Percentiles rank a stretch among this genome's conserved stretches.
phyloP scores from a whole-genome alignment of 2,888 invertebrate genomes.

The Rhagonycha fulva region DNA sequence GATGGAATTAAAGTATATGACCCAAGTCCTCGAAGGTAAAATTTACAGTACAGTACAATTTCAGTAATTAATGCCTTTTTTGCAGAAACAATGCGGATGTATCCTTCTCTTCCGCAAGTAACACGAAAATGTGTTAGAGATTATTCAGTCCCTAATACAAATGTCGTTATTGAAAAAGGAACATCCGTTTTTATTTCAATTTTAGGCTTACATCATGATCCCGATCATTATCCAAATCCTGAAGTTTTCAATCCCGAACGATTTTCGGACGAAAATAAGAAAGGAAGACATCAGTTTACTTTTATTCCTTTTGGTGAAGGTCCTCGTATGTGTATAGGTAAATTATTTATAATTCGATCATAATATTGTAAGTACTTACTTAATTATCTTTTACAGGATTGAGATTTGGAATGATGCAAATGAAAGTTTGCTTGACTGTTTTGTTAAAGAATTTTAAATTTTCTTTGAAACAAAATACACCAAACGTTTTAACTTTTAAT shows the following conservation, averaged over 20 bases:
- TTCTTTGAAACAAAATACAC: conserved; percentile 20
- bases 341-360: not conserved
- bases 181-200: too few species aligned
- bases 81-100: too few species aligned
- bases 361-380: not conserved
- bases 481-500: not conserved
- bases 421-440: conserved; percentile 27
- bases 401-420: conserved; percentile 33
- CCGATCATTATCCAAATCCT: not conserved
- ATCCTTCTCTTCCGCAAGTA: too few species aligned
- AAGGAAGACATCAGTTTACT: not conserved
- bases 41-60: not conserved
- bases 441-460: conserved; percentile 29
- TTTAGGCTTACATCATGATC: not conserved
- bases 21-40: conserved; percentile 60
- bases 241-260: conserved; percentile 25
- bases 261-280: conserved; percentile 14
- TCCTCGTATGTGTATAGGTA: conserved; percentile 45
- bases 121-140: too few species aligned
- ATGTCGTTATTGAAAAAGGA: too few species aligned
- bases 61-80: too few species aligned
- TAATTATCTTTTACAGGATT: conserved; percentile 26
- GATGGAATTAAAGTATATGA: conserved; percentile 61
- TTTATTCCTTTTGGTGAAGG: conserved; percentile 45
- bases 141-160: too few species aligned